A percentile compares a stretch with the other conserved stretches of the same genome.
These are phyloP conservation scores for Drosophila lacertosa DNA, from an alignment of 1,140 invertebrate species.

Conservation along the genomic window DNA sequence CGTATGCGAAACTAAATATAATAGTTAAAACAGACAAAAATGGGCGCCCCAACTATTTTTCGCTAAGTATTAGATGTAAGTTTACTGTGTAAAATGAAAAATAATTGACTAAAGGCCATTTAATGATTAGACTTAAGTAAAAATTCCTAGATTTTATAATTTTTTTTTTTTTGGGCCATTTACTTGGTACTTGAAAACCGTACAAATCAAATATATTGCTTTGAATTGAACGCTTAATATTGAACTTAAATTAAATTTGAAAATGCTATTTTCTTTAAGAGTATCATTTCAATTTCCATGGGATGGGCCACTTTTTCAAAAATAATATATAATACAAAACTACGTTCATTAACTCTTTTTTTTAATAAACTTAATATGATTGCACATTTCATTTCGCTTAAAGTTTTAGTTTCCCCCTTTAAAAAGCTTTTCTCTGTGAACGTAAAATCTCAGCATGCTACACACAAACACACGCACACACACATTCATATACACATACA, in stretches of 20 bases:
- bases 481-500: constrained; percentile 8
- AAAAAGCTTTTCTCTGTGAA: constrained; percentile 19
- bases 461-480: constrained; percentile 20
- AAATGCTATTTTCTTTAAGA: too few relatives aligned
- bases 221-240: too few relatives aligned
- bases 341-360: too few relatives aligned
- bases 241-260: too few relatives aligned
- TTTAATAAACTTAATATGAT: not conserved
- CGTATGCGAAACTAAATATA: constrained; percentile 61
- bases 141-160: not conserved
- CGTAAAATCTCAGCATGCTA: constrained; percentile 13
- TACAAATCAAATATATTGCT: too few relatives aligned
- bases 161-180: not conserved
- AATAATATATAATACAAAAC: too few relatives aligned
- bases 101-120: constrained; percentile 51
- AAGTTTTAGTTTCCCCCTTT: not conserved
- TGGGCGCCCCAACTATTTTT: not conserved
- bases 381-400: not conserved
- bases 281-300: too few relatives aligned
- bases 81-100: constrained; percentile 27
- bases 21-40: not conserved
- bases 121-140: constrained; percentile 25
- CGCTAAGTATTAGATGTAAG: constrained; percentile 22
- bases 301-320: too few relatives aligned
- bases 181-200: too few relatives aligned